Base-by-base conservation (phyloP, 2,888 invertebrate genomes). In the Hyposoter dolosus region DNA sequence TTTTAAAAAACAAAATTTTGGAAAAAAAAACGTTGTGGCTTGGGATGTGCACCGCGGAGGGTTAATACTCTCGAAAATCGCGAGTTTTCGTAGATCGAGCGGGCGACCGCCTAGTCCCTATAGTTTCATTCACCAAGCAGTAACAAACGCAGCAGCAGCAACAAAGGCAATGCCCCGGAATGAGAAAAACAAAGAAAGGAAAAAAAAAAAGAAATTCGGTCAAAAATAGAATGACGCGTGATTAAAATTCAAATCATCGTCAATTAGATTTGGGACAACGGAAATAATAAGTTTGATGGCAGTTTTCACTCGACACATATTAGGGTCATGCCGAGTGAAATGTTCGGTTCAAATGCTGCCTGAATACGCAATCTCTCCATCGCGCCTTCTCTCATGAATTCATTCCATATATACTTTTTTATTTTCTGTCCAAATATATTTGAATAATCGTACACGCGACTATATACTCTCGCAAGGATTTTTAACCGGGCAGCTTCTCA, bases 251-350 rank as follows among this genome's bases (percentile, higher is more conserved):
- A 76, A 84, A 65, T 81, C 9, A 40, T 35, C 45, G 63, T 71
- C 50, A 65, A 69, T 81, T 84, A 80, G 69, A 75, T 77, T 47
- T 43, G 80, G 76, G 76, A 76, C 63, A 72, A 74, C 56, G 82
- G 63, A 83, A 63, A 83, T 60, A 77, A 83, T 81, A 74, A 83
- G 66, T 78, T 85, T 66, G 56, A 77, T 53, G 50, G 83, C 56
- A 60, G 83, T 86, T 86, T 86, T 86, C 86, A 86, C 86, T 83
- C 50, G 81, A 74, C 81, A 81, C 80, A 83, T 78, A 86, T 86
- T 78, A 83, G 81, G 83, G 80, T 86, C 85, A 77, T 71, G 83
- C 53, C 83, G 74, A 83, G 81, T 83, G 86, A 86, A 86, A 86
- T 83, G 86, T 86, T 83, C 81, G 78, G 81, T 83, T 35, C 83